Evolutionary conservation across 2,797 vertebrate genomes (phyloP), one percentile per base, ranked within the genome.

Genomic region (Cephalopachus bancanus): DNA sequence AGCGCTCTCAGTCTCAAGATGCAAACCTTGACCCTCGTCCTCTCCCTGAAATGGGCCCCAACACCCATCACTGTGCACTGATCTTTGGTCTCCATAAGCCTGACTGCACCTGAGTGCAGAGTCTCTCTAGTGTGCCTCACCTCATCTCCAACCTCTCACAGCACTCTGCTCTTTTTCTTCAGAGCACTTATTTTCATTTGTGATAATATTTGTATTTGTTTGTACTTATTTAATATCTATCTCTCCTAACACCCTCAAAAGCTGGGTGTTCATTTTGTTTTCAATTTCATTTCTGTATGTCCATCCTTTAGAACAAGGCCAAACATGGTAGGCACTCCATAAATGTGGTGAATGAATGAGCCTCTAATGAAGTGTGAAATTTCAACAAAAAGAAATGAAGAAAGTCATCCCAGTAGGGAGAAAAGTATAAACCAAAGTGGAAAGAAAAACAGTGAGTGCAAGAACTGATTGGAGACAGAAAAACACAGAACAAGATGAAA

Each of bases 161-260:
- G 30, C 12, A 67, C 30, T 51, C 24, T 20, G 20, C 7, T 53
- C 51, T 51, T 81, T 26, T 62, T 57, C 44, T 62, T 90, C 79
- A 62, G 2, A 75, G 74, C 22, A 44, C 24, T 75, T 85, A 76
- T n/a, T 86, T 80, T 72, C 0, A 0, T 79, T 44, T 89, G 59
- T 55, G 74, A 83, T 24, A 10, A 44, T 62, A 49, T 76, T 89
- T 94, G 44, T 44, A 44, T 44, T 76, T 78, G 15, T 83, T 60
- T 80, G 30, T 80, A 49, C 14, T 71, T 76, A 19, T 72, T 91
- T 80, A 80, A 89, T 62, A 76, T 16, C 10, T 30, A 4, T 30
- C 89, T 90, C 44, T 94, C 53, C n/a, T 59, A 72, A 92, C 49
- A 90, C 72, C 51, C 76, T 91, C 78, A 49, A 55, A 92, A 90